Base-by-base conservation (phyloP, 2,113 vertebrate genomes). In the Lota lota region DNA sequence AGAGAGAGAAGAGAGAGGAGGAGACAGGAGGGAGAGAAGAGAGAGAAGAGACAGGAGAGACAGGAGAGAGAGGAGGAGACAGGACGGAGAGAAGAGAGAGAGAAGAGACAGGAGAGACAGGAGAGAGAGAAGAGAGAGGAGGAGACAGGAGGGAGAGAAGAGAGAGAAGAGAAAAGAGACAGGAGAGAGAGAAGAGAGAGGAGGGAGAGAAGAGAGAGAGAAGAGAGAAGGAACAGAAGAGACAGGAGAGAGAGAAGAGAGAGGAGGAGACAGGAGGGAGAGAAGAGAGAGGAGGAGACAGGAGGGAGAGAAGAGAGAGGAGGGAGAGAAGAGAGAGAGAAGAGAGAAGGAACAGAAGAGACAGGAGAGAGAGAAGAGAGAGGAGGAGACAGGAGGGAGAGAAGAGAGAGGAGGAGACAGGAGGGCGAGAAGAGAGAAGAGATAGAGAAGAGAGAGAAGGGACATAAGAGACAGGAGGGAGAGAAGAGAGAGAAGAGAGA, bases 71-170 rank as follows among this genome's bases (percentile, higher is more conserved):
- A 16, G 62, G 15, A 66, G 15, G 40, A 47, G 40, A 51, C 14
- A 51, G 53, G 66, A 17, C n/a, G n/a, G n/a, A 65, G 15, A 66
- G 15, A 62, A 61, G 67, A 63, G 20, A 68, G 61, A 75, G 3
- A 33, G 28, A 6, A 33, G 4, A 33, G 28, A 33, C 2, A 28
- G 63, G 12, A 47, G 40, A 47, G 40, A 51, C 14, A 51, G 53
- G 66, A 17, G 59, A 28, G 28, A 28, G 28, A 5, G 7, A 6
- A 33, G 60, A 76, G 22, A n/a, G 62, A 8, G 17, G 61, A 66
- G 63, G 61, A 65, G 61, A 47, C 8, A 4, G 4, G 67, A 1
- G 60, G 24, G 40, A 17, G 5, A 19, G 40, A 50, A 1, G 11
- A 10, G 3, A 3, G 36, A 40, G 7, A 57, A 12, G 63, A 33